Base-by-base conservation (phyloP, 2,888 invertebrate genomes). In the Embidobia sp. region DNA sequence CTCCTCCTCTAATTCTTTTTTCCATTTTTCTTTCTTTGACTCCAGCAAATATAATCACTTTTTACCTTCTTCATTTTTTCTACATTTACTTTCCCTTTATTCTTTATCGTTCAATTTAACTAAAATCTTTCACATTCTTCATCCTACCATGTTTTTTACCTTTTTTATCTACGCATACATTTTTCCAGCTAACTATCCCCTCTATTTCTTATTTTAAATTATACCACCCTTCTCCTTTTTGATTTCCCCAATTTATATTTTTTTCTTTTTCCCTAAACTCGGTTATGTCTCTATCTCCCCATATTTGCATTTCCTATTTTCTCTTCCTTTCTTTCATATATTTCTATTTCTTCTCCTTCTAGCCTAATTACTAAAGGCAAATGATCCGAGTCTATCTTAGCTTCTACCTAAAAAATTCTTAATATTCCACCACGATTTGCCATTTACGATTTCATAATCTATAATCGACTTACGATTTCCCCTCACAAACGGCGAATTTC, bases 101-200 rank as follows among this genome's bases (percentile, higher is more conserved):
- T 27, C 13, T 5, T 29, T 16, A 6, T 27, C 29, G n/a, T 48
- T 27, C 46, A 48, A 15, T 16, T 48, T 13, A 7, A 27, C n/a
- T 48, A 27, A 15, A 15, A 48, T 15, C 27, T 48, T n/a, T 13
- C 46, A n/a, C 46, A 48, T 48, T 48, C 46, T n/a, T 48, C 46
- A 15, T 48, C 46, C 46, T 27, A 26, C 15, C 27, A 27, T 1
- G 18, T 40, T 40, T 1, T 8, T n/a, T 3, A 11, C 10, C 8
- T 26, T 10, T 27, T 18, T 27, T 7, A 4, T 42, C 16, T 2
- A n/a, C n/a, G n/a, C n/a, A 2, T 19, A 42, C 1, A 6, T 15
- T 19, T 7, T n/a, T 18, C 8, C 11, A 19, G 6, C 4, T 19
- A 2, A 19, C 19, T 13, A 42, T 18, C 3, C 19, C 42, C 42